Evolutionary conservation across 2,113 vertebrate species (phyloP), one percentile per base, ranked within the genome.

Genomic region (Syrmaticus mikado): DNA sequence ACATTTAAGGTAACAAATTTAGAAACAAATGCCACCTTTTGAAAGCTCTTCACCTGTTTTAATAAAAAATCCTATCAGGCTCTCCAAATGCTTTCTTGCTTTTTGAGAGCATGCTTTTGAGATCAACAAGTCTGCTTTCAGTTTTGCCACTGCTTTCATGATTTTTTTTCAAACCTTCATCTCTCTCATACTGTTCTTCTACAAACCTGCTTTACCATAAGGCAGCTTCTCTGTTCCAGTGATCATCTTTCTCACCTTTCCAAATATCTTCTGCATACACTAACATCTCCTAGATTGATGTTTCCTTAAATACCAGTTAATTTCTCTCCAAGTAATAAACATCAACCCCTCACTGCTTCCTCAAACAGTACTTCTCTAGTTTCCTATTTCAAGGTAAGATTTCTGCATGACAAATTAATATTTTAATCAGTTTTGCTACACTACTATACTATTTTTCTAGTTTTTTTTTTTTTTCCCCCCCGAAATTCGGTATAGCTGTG

Each of bases 401-500:
- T 83, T 89, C 61, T 48, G 57, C 48, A 73, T 41, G 22, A 45
- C 5, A 82, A 27, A 38, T 32, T 41, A 36, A 6, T 28, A 8
- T 60, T 52, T 3, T 55, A 41, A 55, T 38, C 38, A 80, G 34
- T 17, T 48, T 89, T 43, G 43, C 8, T 71, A 61, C 13, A 71
- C 13, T 22, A 36, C 8, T 41, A 11, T 5, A 32, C 10, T 41
- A 13, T 5, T 25, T 10, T 0, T 0, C 22, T 67, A 64, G 15
- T 53, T 8, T 3, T 9, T 5, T 5, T 3, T 2, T 40, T 28
- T 53, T 60, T 17, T 58, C 30, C 62, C 19, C 46, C 22, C n/a
- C n/a, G n/a, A 72, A 75, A 85, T 60, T 82, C 21, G 34, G 7
- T 32, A 50, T 25, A 43, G 8, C 32, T 43, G 48, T 15, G 20